These are phyloP conservation scores for Elmis aenea DNA, from an alignment of 2,888 invertebrate genomes.

Conservation along the genomic window DNA sequence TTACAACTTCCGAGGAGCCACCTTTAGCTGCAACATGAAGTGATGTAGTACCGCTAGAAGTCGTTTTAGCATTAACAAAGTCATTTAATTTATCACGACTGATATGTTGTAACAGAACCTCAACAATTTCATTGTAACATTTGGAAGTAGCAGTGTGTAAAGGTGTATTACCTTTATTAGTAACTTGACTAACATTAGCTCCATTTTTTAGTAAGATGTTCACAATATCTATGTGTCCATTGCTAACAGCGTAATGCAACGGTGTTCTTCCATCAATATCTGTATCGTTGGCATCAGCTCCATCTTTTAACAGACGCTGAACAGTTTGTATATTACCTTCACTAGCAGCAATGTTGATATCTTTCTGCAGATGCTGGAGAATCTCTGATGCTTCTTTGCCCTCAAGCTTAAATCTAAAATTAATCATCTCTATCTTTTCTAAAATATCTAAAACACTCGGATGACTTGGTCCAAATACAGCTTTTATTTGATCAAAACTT, in stretches of 20 bases:
- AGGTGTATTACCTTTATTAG: slow-evolving; percentile 17
- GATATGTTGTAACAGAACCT: slow-evolving; percentile 10
- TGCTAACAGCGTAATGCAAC: slow-evolving; percentile 21
- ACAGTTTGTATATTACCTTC: slow-evolving; percentile 9
- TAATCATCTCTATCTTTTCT: slow-evolving; percentile 11
- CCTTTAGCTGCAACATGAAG: slow-evolving; percentile 24
- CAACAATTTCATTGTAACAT: slow-evolving; percentile 13
- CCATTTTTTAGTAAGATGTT: slow-evolving; percentile 10
- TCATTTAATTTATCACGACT: slow-evolving; percentile 17
- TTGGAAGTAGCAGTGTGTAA: slow-evolving; percentile 20
- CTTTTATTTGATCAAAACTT: too few species aligned
- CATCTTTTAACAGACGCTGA: slow-evolving; percentile 1
- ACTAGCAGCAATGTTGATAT: slow-evolving; percentile 16
- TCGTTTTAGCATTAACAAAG: slow-evolving; percentile 25
- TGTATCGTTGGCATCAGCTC: slow-evolving; percentile 18
- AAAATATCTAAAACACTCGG: slow-evolving; percentile 10
- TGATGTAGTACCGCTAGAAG: slow-evolving; percentile 12
- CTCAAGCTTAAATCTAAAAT: too few species aligned
- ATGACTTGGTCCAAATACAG: slow-evolving; percentile 7
- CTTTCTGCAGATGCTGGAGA: slow-evolving; percentile 9
- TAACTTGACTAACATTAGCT: slow-evolving; percentile 16
- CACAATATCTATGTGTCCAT: slow-evolving; percentile 11
- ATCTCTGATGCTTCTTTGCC: neutral
- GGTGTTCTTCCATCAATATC: slow-evolving; percentile 18
- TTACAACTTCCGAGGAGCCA: slow-evolving; percentile 18